These are phyloP conservation scores for Hypotaenidia okinawae DNA, from an alignment of 2,797 vertebrate genomes.

Conservation along the genomic window DNA sequence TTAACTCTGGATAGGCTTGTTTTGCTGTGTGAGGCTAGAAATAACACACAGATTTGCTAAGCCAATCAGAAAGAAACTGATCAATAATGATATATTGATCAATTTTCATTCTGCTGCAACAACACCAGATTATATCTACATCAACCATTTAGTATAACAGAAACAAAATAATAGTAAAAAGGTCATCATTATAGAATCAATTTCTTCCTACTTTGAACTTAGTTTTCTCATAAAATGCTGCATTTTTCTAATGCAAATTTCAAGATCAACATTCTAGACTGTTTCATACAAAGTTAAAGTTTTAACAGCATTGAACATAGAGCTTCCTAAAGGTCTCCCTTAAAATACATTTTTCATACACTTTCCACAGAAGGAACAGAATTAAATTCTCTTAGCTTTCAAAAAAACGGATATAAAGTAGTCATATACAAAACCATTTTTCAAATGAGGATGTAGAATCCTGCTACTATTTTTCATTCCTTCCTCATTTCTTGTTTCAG, in stretches of 20 bases:
- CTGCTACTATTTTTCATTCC: background rate
- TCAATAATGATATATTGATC: conserved; percentile 68
- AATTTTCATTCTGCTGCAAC: conserved; percentile 41
- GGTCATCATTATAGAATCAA: conserved; percentile 44
- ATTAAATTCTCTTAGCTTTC: background rate
- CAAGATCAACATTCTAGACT: background rate
- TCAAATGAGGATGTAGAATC: background rate
- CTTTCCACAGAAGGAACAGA: background rate
- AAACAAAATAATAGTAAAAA: conserved; percentile 38
- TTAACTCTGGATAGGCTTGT: background rate
- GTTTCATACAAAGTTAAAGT: background rate
- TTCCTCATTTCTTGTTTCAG: background rate
- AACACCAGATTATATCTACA: conserved; percentile 5
- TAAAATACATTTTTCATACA: background rate
- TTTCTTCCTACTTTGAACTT: background rate
- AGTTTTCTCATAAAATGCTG: background rate
- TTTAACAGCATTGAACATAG: background rate
- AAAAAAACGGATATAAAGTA: background rate
- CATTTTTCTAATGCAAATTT: background rate
- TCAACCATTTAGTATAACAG: conserved; percentile 37
- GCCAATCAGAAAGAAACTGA: conserved; percentile 34
- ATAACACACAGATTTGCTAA: conserved; percentile 33
- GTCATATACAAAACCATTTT: background rate
- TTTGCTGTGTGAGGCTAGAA: background rate
- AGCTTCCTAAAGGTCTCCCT: background rate